Base-by-base conservation (phyloP, 2,888 invertebrate genomes). In the Drosophila kanekoi region DNA sequence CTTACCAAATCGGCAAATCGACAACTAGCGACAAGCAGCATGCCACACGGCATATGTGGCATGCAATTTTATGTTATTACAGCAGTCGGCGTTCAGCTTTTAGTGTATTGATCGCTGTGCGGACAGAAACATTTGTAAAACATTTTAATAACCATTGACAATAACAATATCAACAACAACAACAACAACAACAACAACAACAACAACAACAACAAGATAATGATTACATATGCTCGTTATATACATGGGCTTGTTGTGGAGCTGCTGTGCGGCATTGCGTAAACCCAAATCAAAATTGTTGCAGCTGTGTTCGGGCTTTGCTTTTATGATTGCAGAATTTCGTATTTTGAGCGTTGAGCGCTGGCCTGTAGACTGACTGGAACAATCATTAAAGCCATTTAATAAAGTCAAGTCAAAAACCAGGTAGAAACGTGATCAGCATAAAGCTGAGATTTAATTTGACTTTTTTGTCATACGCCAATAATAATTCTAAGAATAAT, bases 111-210 rank as follows among this genome's bases (percentile, higher is more conserved):
- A 76, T 69, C 67, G 72, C 71, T 37, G 43, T 44, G 77, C 68
- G 66, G 81, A 77, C 85, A 84, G 79, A 71, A 78, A 89, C 89
- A 87, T 89, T 81, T 89, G 85, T 85, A 73, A 89, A 87, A 85
- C 89, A 89, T 85, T 85, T 84, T 85, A 87, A 85, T 84, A 84
- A 88, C 83, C 75, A 82, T 86, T 82, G 77, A 77, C 77, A 82
- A 67, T 70, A 73, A 66, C 71, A 68, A 72, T 53, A 81, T 72
- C 61, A 63, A 59, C 20, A 58, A 38, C 43, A 77, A 58, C 59
- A 64, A 37, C 38, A 62, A 44, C 53, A 56, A 44, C 37, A 54
- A 40, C 54, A 59, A 53, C 44, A 65, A 72, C 28, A 43, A 40
- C 53, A 56, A 44, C 37, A 54, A 40, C 54, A 59, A 53, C 44